Evolutionary conservation across 1,140 invertebrate genomes (phyloP).

Genomic region (Doryteuthis pealeii): DNA sequence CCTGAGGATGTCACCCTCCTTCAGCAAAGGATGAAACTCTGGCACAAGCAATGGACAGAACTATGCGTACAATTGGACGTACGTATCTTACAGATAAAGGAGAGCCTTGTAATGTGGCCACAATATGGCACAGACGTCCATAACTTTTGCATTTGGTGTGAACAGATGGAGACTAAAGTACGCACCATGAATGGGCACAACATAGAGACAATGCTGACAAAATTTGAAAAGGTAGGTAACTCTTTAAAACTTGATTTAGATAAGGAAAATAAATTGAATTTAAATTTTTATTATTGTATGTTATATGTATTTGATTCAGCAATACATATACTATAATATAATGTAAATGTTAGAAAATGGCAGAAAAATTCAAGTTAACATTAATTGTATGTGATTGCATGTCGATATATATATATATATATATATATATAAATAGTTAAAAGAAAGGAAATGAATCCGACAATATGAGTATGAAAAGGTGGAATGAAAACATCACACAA

Average conservation of each 20-base stretch:
- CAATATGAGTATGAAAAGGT: no score
- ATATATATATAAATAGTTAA: no score
- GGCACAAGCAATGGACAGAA: conserved; percentile 67
- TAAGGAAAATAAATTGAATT: conserved; percentile 2
- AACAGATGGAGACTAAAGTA: conserved; percentile 48
- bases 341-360: no score
- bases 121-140: conserved; percentile 36
- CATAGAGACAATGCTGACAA: conserved; percentile 52
- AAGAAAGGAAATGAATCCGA: no score
- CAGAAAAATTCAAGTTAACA: no score
- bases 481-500: no score
- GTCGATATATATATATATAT: no score
- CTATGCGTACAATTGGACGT: conserved; percentile 40
- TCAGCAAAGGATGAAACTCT: conserved; percentile 70
- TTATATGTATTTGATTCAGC: conserved; percentile 1
- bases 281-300: neutral
- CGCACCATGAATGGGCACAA: conserved; percentile 43
- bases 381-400: no score
- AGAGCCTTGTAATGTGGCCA: conserved; percentile 47
- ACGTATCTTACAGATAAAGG: conserved; percentile 41
- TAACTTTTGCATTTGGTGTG: conserved; percentile 47
- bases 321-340: no score
- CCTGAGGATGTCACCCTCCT: conserved; percentile 83
- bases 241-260: no score
- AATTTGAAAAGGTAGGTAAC: conserved; percentile 49